Base-by-base conservation (phyloP, 2,113 vertebrate species). In the Pelodiscus sinensis region DNA sequence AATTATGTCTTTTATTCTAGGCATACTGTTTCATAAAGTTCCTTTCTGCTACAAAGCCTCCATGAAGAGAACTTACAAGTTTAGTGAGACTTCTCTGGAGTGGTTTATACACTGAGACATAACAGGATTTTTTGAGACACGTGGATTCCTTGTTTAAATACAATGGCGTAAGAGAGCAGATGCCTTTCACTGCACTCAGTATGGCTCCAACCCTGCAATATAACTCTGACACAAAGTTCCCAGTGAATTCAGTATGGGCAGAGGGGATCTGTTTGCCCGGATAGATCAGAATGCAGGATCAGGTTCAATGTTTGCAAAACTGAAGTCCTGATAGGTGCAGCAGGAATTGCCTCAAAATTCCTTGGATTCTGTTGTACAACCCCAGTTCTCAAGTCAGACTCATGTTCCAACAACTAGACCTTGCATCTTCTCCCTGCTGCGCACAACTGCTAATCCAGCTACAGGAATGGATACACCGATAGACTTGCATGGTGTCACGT, bases 11-110 rank as follows among this genome's bases (percentile, higher is more conserved):
- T 86, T 97, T 96, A 96, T 95, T 93, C 93, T 87, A 86, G 57
- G 86, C 95, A 92, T 85, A 85, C 88, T 95, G 94, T 94, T 89
- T 96, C 96, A 92, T 96, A 93, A 96, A 96, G 94, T 93, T 93
- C 84, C 87, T 93, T 92, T 94, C 94, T 85, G 92, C 82, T 87
- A 94, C 94, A 95, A 95, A 96, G 91, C 78, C 75, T n/a, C 86
- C 50, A 82, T 91, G 86, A 95, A 94, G 92, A 93, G 90, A 93
- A 84, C 83, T 82, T 87, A 95, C 93, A 65, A 87, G 93, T 95
- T 96, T 91, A 93, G n/a, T 94, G 38, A 25, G 71, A 35, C 55
- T 82, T 94, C 85, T 94, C 87, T 86, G 85, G 86, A 93, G 92
- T 86, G 81, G 87, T 57, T 95, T 88, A 86, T 57, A 91, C 87